A percentile compares a stretch with the other conserved stretches of the same genome.
These are phyloP conservation scores for Microtus oregoni DNA, from an alignment of 2,113 vertebrate genomes.

Conservation along the genomic window DNA sequence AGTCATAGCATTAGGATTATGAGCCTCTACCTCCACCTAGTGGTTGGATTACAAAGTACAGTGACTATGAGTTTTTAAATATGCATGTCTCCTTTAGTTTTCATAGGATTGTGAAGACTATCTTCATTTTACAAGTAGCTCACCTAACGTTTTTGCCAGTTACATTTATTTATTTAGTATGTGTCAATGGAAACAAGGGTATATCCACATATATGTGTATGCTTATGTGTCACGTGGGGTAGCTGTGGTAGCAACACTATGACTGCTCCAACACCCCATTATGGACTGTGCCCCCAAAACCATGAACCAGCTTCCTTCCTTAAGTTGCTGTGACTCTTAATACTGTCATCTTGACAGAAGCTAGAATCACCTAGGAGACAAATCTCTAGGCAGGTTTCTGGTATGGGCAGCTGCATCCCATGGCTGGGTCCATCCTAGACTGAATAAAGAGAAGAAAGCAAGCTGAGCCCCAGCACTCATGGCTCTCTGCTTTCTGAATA, in stretches of 20 bases:
- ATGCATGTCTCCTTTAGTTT: neutral
- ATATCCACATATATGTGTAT: neutral
- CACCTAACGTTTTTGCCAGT: neutral
- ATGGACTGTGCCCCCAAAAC: neutral
- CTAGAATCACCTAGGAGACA: neutral
- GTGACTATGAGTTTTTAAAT: neutral
- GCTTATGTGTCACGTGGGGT: neutral
- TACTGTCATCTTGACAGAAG: neutral
- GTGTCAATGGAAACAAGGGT: neutral
- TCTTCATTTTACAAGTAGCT: conserved; percentile 28
- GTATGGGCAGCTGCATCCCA: neutral
- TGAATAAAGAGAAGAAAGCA: neutral
- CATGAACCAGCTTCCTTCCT: neutral
- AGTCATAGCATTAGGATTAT: neutral
- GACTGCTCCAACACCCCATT: neutral
- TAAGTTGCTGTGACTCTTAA: neutral
- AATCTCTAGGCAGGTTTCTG: no score
- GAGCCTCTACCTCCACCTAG: conserved; percentile 48
- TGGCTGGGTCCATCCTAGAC: neutral
- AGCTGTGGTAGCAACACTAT: neutral
- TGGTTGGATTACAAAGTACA: conserved; percentile 29
- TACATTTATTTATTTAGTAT: neutral
- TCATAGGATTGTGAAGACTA: neutral
- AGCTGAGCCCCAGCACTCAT: neutral
- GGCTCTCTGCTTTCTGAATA: no score